A percentile compares a stretch with the other conserved stretches of the same genome.
Evolutionary conservation across 2,888 invertebrate genomes (phyloP).

Genomic region (Ellobium chinense): DNA sequence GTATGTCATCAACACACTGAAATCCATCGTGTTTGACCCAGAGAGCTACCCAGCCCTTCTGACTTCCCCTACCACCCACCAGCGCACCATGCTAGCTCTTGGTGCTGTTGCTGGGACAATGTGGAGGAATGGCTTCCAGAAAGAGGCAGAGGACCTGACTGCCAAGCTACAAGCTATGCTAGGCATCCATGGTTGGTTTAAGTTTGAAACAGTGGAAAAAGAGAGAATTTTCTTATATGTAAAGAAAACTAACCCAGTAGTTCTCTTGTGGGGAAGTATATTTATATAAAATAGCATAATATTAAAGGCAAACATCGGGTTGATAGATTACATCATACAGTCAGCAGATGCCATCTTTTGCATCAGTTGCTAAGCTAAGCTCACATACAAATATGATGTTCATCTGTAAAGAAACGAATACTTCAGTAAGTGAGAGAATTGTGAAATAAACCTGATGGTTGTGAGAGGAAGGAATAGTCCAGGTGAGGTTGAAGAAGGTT

Average conservation of each 20-base stretch:
- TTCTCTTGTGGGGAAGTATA: too few species aligned
- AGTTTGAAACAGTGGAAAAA: not conserved
- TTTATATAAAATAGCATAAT: too few species aligned
- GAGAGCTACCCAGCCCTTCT: conserved; percentile 44
- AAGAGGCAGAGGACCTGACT: conserved; percentile 51
- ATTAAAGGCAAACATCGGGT: too few species aligned
- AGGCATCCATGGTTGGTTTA: conserved; percentile 62
- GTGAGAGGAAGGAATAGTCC: too few species aligned
- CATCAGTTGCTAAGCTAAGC: too few species aligned
- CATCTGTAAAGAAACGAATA: too few species aligned
- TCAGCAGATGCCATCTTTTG: too few species aligned
- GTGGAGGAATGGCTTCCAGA: conserved; percentile 45
- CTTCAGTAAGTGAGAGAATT: too few species aligned
- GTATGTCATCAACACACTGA: conserved; percentile 33
- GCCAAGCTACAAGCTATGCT: conserved; percentile 55
- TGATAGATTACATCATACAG: too few species aligned
- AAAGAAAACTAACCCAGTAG: not conserved
- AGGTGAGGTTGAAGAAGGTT: too few species aligned
- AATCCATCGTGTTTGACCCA: conserved; percentile 50
- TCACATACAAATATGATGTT: too few species aligned
- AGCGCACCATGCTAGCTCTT: conserved; percentile 56
- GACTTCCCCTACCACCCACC: conserved; percentile 52
- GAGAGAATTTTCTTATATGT: not conserved
- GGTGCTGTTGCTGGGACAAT: conserved; percentile 55
- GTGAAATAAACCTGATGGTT: too few species aligned